Percentiles rank a stretch among this genome's conserved stretches.
phyloP scores from a whole-genome alignment of 2,888 invertebrate species.

The Tortrix viridana region DNA sequence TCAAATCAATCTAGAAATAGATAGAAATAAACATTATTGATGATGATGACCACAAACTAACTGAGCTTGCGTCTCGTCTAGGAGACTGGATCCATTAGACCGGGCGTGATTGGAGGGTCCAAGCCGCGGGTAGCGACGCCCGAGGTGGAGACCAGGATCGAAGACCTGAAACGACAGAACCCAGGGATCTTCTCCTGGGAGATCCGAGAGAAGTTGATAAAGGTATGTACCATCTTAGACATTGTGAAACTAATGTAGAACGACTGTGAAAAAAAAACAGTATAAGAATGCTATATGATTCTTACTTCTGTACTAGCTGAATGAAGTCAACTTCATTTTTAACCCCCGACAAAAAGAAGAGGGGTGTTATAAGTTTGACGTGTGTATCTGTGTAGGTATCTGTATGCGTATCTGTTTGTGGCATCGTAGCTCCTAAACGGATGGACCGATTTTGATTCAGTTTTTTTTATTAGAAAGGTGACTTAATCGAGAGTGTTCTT shows the following conservation, averaged over 20 bases:
- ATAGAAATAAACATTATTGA: too few species aligned
- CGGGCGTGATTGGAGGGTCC: slow-evolving; percentile 97
- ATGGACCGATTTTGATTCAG: too few species aligned
- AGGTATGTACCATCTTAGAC: slow-evolving; percentile 78
- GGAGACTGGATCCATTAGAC: slow-evolving; percentile 97
- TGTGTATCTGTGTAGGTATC: too few species aligned
- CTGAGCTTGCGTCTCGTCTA: slow-evolving; percentile 65
- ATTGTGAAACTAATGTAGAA: background rate
- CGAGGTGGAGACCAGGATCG: slow-evolving; percentile 95
- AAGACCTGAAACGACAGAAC: slow-evolving; percentile 94
- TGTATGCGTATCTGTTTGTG: too few species aligned
- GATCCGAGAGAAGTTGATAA: slow-evolving; percentile 95
- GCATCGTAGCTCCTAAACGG: too few species aligned
- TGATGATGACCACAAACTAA: slow-evolving; percentile 15
- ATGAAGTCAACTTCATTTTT: too few species aligned
- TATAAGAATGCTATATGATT: background rate
- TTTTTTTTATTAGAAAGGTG: too few species aligned
- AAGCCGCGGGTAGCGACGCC: slow-evolving; percentile 97
- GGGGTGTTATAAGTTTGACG: too few species aligned
- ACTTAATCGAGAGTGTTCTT: too few species aligned
- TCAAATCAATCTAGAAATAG: too few species aligned
- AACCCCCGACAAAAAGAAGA: too few species aligned
- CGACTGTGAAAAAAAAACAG: background rate
- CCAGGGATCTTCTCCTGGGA: slow-evolving; percentile 98
- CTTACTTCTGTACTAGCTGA: too few species aligned